A percentile compares a stretch with the other conserved stretches of the same genome.
phyloP scores from a whole-genome alignment of 2,888 invertebrate genomes.

The Tetanocera ferruginea region DNA sequence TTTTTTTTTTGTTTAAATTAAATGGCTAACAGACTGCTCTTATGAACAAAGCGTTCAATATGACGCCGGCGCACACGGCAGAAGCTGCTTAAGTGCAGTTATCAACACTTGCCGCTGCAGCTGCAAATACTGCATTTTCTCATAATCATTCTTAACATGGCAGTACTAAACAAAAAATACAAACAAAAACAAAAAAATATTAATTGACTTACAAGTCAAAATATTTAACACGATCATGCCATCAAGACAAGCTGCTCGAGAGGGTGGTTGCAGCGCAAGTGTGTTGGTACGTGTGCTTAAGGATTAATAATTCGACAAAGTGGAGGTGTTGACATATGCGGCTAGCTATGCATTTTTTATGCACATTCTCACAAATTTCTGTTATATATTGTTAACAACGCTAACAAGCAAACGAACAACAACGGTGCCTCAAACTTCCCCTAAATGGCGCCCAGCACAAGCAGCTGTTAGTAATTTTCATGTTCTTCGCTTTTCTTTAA shows the following conservation, averaged over 20 bases:
- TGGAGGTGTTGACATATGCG: constrained; percentile 61
- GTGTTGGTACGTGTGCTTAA: too few relatives aligned
- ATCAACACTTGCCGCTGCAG: constrained; percentile 58
- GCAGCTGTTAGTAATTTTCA: constrained; percentile 35
- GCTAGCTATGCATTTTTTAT: not conserved
- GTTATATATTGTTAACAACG: not conserved
- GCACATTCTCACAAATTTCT: not conserved
- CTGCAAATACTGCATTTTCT: not conserved
- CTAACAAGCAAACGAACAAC: not conserved
- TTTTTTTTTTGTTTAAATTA: too few relatives aligned
- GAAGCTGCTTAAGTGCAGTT: constrained; percentile 58
- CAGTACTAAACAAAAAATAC: not conserved
- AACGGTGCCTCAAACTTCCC: not conserved
- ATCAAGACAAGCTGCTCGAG: not conserved
- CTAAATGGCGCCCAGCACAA: constrained; percentile 15
- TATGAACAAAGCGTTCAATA: not conserved
- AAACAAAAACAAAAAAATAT: constrained; percentile 40
- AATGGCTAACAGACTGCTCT: too few relatives aligned
- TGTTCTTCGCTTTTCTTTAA: not conserved
- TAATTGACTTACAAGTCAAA: constrained; percentile 60
- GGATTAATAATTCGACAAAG: constrained; percentile 49
- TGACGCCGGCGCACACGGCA: not conserved
- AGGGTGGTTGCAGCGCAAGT: not conserved
- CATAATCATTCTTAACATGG: not conserved
- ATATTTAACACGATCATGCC: not conserved